These are phyloP conservation scores for Drosophila sechellia DNA, from an alignment of 1,140 invertebrate species.

Conservation along the genomic window DNA sequence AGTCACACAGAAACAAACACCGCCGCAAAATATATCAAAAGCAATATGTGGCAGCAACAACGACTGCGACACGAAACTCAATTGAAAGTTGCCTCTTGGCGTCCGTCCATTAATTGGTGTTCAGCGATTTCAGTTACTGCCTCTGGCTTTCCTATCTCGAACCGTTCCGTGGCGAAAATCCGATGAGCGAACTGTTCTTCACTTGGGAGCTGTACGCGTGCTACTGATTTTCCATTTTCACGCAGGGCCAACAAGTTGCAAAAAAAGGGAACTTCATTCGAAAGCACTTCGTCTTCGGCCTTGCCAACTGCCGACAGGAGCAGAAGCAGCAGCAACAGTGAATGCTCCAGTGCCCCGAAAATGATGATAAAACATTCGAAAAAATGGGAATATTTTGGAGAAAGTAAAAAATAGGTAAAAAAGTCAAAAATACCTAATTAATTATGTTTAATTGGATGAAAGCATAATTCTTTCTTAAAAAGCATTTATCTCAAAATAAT, in stretches of 20 bases:
- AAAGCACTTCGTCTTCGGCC: conserved; percentile 59
- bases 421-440: background rate
- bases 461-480: too few species aligned
- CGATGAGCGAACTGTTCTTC: conserved; percentile 47
- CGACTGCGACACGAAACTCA: conserved; percentile 38
- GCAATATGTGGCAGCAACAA: conserved; percentile 16
- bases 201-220: conserved; percentile 67
- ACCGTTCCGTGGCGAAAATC: conserved; percentile 6
- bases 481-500: too few species aligned
- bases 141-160: background rate
- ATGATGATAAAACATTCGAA: conserved; percentile 24
- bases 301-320: conserved; percentile 46
- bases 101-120: conserved; percentile 49
- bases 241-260: conserved; percentile 66
- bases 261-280: conserved; percentile 52
- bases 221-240: conserved; percentile 72
- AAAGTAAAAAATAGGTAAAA: background rate
- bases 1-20: conserved; percentile 23
- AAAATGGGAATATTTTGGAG: background rate
- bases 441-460: too few species aligned
- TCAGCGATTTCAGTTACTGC: conserved; percentile 36
- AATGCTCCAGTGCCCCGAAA: conserved; percentile 58
- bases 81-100: conserved; percentile 47
- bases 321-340: conserved; percentile 16
- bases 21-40: conserved; percentile 16